These are phyloP conservation scores for Rhynchomys soricoides DNA, from an alignment of 2,113 vertebrate species.

Conservation along the genomic window DNA sequence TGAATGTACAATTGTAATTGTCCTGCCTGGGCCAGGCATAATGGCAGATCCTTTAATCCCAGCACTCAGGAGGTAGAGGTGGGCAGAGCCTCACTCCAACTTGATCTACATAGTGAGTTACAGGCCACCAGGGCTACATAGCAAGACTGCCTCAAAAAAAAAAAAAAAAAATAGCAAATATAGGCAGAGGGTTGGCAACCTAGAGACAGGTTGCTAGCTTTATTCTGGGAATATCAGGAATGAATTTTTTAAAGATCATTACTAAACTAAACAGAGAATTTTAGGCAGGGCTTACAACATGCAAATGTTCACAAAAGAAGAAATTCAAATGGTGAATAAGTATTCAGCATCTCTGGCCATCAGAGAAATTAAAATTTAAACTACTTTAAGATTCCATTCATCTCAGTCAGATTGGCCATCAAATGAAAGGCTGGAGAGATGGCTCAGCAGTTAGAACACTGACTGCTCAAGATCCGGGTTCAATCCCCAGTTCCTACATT, in stretches of 20 bases:
- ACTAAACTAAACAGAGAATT: not conserved
- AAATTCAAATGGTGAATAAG: not conserved
- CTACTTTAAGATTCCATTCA: not conserved
- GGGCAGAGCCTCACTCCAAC: too few relatives aligned
- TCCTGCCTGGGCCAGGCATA: not conserved
- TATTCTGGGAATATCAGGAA: not conserved
- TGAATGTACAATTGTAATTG: not conserved
- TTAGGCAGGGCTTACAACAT: not conserved
- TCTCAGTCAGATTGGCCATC: not conserved
- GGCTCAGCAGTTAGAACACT: too few relatives aligned
- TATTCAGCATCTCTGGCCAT: not conserved
- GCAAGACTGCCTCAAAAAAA: not conserved
- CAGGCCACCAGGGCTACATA: not conserved
- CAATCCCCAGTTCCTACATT: not conserved
- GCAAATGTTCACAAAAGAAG: not conserved
- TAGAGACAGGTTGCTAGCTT: not conserved
- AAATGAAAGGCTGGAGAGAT: not conserved
- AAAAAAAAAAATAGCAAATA: not conserved
- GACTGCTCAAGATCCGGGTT: not conserved
- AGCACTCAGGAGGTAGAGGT: not conserved
- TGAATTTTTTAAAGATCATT: conserved; percentile 2
- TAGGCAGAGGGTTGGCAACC: not conserved
- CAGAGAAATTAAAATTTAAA: not conserved
- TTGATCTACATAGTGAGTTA: not conserved
- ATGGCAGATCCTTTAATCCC: not conserved